phyloP scores from a whole-genome alignment of 1,140 invertebrate genomes.

The Paracyclopina nana region DNA sequence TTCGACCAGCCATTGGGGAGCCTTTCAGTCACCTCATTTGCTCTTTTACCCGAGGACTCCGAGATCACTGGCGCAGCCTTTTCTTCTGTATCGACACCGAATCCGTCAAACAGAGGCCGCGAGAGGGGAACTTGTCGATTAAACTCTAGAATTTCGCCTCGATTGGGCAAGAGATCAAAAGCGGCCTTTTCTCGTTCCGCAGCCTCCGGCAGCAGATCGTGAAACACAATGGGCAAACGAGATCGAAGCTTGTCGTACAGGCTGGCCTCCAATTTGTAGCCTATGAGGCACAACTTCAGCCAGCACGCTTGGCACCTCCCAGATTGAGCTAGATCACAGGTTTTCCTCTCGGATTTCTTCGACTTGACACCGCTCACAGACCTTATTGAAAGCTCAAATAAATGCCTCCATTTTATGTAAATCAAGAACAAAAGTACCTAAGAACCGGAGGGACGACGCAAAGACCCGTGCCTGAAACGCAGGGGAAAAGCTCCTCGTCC shows the following conservation, averaged over 20 bases:
- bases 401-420: too few species aligned
- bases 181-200: constrained; percentile 39
- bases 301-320: constrained; percentile 53
- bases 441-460: too few species aligned
- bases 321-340: too few species aligned
- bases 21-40: neutral
- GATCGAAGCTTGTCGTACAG: constrained; percentile 20
- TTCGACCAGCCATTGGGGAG: constrained; percentile 7
- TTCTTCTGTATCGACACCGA: neutral
- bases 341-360: too few species aligned
- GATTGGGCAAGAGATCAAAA: neutral
- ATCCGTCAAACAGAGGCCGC: constrained; percentile 3
- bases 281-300: constrained; percentile 57
- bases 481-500: too few species aligned
- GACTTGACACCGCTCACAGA: too few species aligned
- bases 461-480: too few species aligned
- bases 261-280: constrained; percentile 42
- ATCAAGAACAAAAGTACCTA: too few species aligned
- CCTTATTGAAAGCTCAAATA: too few species aligned
- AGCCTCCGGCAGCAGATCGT: constrained; percentile 25
- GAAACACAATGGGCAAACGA: constrained; percentile 33
- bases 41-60: neutral
- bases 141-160: constrained; percentile 6
- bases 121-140: neutral
- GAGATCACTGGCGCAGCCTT: neutral